Percentiles rank a stretch among this genome's conserved stretches.
phyloP scores from a whole-genome alignment of 2,113 vertebrate genomes.

The Chaetodon auriga region DNA sequence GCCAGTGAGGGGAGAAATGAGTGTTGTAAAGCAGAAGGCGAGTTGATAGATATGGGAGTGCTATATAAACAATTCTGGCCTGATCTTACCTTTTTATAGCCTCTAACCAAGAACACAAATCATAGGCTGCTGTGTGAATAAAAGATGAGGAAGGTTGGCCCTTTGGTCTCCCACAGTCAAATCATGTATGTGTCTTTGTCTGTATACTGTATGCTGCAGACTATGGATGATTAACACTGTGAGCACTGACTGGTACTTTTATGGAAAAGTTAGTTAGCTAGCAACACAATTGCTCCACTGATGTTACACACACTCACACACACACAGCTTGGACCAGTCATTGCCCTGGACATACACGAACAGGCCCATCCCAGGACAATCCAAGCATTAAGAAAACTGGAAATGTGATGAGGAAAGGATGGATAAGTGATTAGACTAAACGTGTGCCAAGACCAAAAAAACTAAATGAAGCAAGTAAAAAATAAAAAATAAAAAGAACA shows the following conservation, averaged over 20 bases:
- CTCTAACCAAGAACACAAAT: constrained; percentile 4
- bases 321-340: too few species aligned
- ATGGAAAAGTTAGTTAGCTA: too few species aligned
- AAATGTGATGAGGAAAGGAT: background rate
- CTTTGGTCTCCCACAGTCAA: background rate
- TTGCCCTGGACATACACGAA: too few species aligned
- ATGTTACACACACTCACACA: too few species aligned
- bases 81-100: background rate
- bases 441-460: background rate
- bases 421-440: background rate
- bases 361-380: too few species aligned
- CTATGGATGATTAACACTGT: background rate
- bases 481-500: background rate
- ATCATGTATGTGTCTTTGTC: background rate
- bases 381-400: background rate
- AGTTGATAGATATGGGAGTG: background rate
- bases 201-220: background rate
- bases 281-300: too few species aligned
- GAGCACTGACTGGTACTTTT: background rate
- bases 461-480: too few species aligned
- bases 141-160: background rate
- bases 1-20: background rate
- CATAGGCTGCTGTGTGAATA: background rate
- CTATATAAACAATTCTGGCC: background rate
- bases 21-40: background rate